Percentiles rank a stretch among this genome's conserved stretches.
Evolutionary conservation across 92 coral and sea anemone genomes (phyloP).

Genomic region (Phenganax marumi): DNA sequence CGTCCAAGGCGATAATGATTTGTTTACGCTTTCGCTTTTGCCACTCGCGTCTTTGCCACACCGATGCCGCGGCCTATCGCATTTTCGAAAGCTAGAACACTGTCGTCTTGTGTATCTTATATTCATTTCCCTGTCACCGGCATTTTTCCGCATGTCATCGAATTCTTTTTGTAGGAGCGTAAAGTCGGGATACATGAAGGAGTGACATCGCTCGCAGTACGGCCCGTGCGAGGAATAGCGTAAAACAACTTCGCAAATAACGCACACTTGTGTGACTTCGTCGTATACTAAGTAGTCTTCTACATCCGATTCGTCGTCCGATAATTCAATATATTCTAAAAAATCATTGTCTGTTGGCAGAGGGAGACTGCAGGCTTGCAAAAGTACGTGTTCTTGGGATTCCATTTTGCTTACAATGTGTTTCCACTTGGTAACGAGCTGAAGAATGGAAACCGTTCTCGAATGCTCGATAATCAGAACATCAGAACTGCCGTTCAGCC

Average conservation of each 20-base stretch:
- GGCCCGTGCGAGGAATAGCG: slow-evolving; percentile 64
- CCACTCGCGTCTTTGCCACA: neutral
- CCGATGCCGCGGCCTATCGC: neutral
- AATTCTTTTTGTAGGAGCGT: slow-evolving; percentile 33
- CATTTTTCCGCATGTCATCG: slow-evolving; percentile 6
- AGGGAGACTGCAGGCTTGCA: slow-evolving; percentile 18
- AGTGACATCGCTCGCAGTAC: slow-evolving; percentile 61
- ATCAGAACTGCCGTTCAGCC: no score
- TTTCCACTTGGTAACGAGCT: slow-evolving; percentile 11
- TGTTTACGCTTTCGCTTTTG: slow-evolving; percentile 22
- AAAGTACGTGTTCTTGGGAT: neutral
- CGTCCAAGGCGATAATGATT: neutral
- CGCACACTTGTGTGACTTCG: slow-evolving; percentile 47
- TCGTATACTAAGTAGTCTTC: slow-evolving; percentile 45
- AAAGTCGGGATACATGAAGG: slow-evolving; percentile 59
- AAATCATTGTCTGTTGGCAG: slow-evolving; percentile 21
- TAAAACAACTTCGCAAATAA: slow-evolving; percentile 53
- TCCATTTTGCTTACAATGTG: slow-evolving; percentile 4
- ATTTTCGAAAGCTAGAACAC: neutral
- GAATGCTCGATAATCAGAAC: no score
- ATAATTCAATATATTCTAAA: neutral
- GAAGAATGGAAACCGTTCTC: no score
- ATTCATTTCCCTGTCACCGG: neutral
- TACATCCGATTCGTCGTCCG: slow-evolving; percentile 24
- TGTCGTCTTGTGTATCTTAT: neutral